phyloP scores from a whole-genome alignment of 2,888 invertebrate genomes.

The Lobophora halterata region DNA sequence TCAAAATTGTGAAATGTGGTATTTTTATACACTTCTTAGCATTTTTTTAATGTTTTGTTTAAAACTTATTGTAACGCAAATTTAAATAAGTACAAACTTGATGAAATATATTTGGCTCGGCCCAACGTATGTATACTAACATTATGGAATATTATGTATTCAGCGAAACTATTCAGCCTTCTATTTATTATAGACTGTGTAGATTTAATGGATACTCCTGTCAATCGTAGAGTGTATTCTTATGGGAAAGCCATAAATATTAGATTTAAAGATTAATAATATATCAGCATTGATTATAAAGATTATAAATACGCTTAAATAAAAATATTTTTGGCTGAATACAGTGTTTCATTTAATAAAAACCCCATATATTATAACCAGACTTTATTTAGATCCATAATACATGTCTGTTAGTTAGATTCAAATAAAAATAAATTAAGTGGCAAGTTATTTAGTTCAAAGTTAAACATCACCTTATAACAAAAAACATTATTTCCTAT shows the following conservation, averaged over 20 bases:
- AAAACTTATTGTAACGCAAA: constrained; percentile 49
- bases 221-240: constrained; percentile 56
- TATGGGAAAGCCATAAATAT: constrained; percentile 72
- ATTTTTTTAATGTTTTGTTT: constrained; percentile 57
- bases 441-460: background rate
- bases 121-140: constrained; percentile 62
- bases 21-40: constrained; percentile 72
- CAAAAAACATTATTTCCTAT: too few species aligned
- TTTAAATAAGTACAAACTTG: constrained; percentile 72
- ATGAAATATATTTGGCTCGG: constrained; percentile 58
- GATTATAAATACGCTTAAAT: constrained; percentile 81
- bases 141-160: constrained; percentile 48
- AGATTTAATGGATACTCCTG: constrained; percentile 53
- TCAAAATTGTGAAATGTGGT: constrained; percentile 60
- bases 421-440: constrained; percentile 30
- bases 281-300: constrained; percentile 80
- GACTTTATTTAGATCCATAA: constrained; percentile 31
- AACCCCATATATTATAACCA: constrained; percentile 14
- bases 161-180: constrained; percentile 51
- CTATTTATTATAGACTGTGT: constrained; percentile 30
- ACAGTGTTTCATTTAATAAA: constrained; percentile 56
- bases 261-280: constrained; percentile 77
- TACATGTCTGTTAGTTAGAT: constrained; percentile 27
- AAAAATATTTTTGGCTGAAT: constrained; percentile 80
- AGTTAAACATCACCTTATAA: background rate